Conservation (phyloP, 1,140 invertebrate species). For the Tetramorium alpestre region DNA sequence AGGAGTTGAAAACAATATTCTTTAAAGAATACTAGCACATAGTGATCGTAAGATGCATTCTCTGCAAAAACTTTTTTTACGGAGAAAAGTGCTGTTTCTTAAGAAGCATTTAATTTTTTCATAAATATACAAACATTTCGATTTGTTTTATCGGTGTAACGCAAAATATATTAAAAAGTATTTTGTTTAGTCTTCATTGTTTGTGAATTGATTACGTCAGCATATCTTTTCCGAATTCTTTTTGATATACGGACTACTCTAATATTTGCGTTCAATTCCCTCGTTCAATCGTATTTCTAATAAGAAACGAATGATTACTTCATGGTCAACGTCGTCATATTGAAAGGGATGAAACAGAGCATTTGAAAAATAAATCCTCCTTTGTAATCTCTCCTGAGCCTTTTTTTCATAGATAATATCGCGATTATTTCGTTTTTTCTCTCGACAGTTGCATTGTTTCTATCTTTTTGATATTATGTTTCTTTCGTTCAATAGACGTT, state of each 20-base stretch:
- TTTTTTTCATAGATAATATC: slow-evolving; percentile 7
- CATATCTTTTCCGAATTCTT: slow-evolving; percentile 3
- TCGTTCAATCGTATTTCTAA: slow-evolving; percentile 5
- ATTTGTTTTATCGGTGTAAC: neutral
- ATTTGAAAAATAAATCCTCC: slow-evolving; percentile 18
- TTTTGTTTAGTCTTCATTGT: neutral
- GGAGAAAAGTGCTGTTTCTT: neutral
- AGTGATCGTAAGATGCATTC: neutral
- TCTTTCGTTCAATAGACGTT: neutral
- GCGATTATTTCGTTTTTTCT: slow-evolving; percentile 37
- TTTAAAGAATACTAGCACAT: neutral
- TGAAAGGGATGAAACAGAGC: neutral
- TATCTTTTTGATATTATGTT: neutral
- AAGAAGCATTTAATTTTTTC: neutral
- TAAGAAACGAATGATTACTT: slow-evolving; percentile 20
- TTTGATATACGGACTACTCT: neutral
- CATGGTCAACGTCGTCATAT: neutral
- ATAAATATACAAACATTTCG: neutral
- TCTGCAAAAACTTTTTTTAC: neutral
- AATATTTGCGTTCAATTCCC: slow-evolving; percentile 13
- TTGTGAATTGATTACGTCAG: neutral
- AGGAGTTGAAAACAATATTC: neutral
- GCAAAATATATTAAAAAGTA: neutral
- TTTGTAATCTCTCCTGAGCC: slow-evolving; percentile 8
- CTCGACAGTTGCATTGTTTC: slow-evolving; percentile 23